Base-by-base conservation (phyloP, 2,113 vertebrate genomes). In the Illadopsis cleaveri region DNA sequence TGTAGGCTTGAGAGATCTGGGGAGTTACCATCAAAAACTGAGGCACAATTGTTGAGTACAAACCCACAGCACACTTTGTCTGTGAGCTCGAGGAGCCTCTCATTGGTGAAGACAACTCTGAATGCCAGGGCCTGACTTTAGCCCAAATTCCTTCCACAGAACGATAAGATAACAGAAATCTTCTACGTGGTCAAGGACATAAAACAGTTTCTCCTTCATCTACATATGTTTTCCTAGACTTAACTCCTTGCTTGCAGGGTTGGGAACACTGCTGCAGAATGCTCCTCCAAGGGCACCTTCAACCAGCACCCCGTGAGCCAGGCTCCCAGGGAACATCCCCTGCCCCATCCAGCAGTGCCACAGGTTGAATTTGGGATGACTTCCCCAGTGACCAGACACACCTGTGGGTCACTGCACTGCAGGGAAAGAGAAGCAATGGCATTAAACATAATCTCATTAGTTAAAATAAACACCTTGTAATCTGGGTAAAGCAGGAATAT, bases 121-220 rank as follows among this genome's bases (percentile, higher is more conserved):
- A 75, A 75, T 11, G 20, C 44, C 73, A 3, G 1, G 51, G 68
- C 65, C 44, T 47, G 73, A 90, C 40, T 78, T 2, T 0, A 47
- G 40, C n/a, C 78, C 82, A 87, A 25, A 80, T 87, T 93, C 87
- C 64, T 96, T 89, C 94, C 48, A 44, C 57, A 76, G 53, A n/a
- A 50, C 0, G 21, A 28, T 84, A 82, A 91, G 90, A 89, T 86
- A 94, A 81, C 33, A 78, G 64, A 53, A 61, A 82, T 68, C 45
- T 82, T 77, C 72, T 85, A 69, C 3, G 0, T 37, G 64, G 72
- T 48, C 78, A 71, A 71, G 61, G 61, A 17, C 28, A 2, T 11
- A 27, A 54, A 75, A 45, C 20, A 56, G 24, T 64, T 93, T 81
- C 90, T 86, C 68, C 31, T 50, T 31, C 57, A 33, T 38, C 51